Evolutionary conservation across 1,140 invertebrate species (phyloP).

Genomic region (Drosophila pandora): DNA sequence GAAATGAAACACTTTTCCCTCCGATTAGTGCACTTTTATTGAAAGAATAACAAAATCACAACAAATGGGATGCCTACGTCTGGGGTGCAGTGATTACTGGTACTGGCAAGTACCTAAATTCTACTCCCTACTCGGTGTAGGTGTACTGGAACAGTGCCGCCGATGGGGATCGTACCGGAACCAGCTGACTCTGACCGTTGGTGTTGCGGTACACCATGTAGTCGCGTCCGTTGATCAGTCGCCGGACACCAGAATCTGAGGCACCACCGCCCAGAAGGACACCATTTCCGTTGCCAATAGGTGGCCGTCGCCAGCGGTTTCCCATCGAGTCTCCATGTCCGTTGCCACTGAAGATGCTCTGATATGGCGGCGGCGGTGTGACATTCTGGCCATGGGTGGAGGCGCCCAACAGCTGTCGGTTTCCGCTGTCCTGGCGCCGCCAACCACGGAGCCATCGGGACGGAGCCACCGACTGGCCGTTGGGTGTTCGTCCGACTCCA

Average conservation of each 20-base stretch:
- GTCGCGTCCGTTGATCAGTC: slow-evolving; percentile 89
- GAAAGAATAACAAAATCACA: not conserved
- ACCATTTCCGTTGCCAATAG: slow-evolving; percentile 36
- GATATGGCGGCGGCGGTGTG: slow-evolving; percentile 85
- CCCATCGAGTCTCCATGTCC: slow-evolving; percentile 15
- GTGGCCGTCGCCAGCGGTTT: slow-evolving; percentile 83
- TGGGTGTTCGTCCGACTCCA: slow-evolving; percentile 59
- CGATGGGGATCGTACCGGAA: slow-evolving; percentile 89
- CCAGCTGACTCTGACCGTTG: slow-evolving; percentile 86
- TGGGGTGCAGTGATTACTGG: slow-evolving; percentile 16
- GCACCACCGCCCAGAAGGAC: slow-evolving; percentile 33
- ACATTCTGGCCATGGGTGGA: slow-evolving; percentile 51
- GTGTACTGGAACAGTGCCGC: slow-evolving; percentile 89
- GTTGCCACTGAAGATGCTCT: slow-evolving; percentile 68
- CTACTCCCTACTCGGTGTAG: slow-evolving; percentile 69
- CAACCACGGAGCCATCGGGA: slow-evolving; percentile 59
- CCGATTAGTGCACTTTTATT: slow-evolving; percentile 20
- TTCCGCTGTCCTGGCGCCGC: slow-evolving; percentile 40
- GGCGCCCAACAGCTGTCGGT: slow-evolving; percentile 49
- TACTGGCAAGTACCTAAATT: not conserved
- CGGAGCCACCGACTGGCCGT: slow-evolving; percentile 59
- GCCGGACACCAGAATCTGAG: slow-evolving; percentile 71
- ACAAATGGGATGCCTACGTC: slow-evolving; percentile 25
- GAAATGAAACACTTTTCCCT: not conserved
- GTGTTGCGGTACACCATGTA: slow-evolving; percentile 87